Evolutionary conservation across 1,140 invertebrate species (phyloP).

Genomic region (Nylanderia fulva): DNA sequence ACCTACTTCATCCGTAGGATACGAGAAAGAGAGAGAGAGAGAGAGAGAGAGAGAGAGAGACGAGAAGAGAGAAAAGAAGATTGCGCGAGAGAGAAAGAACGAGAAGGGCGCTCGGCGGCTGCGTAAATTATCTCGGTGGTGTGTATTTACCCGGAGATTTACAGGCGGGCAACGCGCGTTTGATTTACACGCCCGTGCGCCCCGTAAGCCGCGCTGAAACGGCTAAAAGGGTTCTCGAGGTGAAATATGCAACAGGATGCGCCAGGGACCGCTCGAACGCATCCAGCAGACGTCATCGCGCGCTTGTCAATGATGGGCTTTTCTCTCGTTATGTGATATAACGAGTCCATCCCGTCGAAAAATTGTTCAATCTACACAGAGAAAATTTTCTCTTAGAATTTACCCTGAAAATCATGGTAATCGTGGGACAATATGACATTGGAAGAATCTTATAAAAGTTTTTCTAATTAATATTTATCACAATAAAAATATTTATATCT

Average conservation of each 20-base stretch:
- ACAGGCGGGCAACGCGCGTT: constrained; percentile 82
- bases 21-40: not conserved
- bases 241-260: constrained; percentile 83
- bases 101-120: constrained; percentile 78
- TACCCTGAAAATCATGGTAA: no score
- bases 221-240: constrained; percentile 80
- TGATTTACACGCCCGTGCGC: constrained; percentile 82
- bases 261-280: constrained; percentile 63
- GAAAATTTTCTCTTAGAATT: no score
- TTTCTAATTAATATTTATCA: no score
- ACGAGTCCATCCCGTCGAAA: not conserved
- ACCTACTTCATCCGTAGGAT: constrained; percentile 24
- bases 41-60: not conserved
- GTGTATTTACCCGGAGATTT: constrained; percentile 85
- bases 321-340: not conserved
- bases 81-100: not conserved
- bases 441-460: no score
- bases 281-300: constrained; percentile 72
- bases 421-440: no score
- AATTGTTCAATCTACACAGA: no score
- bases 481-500: no score
- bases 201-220: constrained; percentile 71
- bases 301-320: constrained; percentile 26
- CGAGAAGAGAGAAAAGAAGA: not conserved
- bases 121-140: constrained; percentile 84